These are phyloP conservation scores for Alitta virens DNA, from an alignment of 2,888 invertebrate genomes.

Conservation along the genomic window DNA sequence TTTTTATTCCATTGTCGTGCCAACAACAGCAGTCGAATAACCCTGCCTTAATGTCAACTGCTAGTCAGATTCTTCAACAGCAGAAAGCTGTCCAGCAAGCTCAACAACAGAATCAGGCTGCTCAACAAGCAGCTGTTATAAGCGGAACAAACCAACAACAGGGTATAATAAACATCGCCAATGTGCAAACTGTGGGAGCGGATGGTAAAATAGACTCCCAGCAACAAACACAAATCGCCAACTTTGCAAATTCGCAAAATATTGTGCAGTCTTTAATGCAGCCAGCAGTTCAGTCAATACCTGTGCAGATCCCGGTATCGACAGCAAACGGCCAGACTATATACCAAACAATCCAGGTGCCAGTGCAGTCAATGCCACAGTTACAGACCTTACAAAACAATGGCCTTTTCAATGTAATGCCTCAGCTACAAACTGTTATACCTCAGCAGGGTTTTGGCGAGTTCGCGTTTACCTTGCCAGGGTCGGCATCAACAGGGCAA, in stretches of 20 bases:
- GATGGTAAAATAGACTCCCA: not conserved
- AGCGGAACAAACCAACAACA: not conserved
- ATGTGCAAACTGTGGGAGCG: too few relatives aligned
- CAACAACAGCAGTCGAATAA: not conserved
- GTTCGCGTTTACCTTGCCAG: too few relatives aligned
- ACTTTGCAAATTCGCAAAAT: constrained; percentile 22
- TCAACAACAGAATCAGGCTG: not conserved
- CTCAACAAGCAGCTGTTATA: not conserved
- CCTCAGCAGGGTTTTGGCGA: too few relatives aligned
- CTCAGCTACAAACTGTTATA: too few relatives aligned
- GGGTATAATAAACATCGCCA: too few relatives aligned
- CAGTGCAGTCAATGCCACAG: constrained; percentile 72
- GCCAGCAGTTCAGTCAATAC: constrained; percentile 54
- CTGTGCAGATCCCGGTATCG: constrained; percentile 85
- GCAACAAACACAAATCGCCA: not conserved
- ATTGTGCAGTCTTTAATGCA: constrained; percentile 57
- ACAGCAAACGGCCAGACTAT: constrained; percentile 87
- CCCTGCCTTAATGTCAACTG: not conserved
- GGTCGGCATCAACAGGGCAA: too few relatives aligned
- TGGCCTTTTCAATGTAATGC: too few relatives aligned
- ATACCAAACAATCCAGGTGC: constrained; percentile 92
- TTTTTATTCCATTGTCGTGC: constrained; percentile 78
- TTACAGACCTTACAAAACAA: too few relatives aligned
- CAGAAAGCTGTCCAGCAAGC: not conserved
- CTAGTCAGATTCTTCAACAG: constrained; percentile 1